Evolutionary conservation across 2,797 vertebrate genomes (phyloP), one percentile per base, ranked within the genome.

Genomic region (Calcarius lapponicus): DNA sequence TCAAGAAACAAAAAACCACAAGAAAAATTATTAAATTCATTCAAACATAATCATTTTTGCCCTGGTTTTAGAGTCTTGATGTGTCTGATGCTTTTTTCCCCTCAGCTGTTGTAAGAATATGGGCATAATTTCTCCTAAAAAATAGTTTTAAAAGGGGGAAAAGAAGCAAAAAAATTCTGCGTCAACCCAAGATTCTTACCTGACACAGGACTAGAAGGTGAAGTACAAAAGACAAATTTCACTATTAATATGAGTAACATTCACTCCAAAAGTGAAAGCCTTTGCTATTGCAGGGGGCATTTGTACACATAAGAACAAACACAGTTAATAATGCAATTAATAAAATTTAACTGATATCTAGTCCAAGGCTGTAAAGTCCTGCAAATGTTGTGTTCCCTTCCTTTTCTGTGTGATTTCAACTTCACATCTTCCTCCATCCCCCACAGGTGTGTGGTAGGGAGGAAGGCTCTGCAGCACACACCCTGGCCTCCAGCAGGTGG

Each of bases 61-160:
- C 82, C 13, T 58, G 11, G 4, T 67, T 64, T 80, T 48, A 74
- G 7, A 70, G 9, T 51, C 26, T 58, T 79, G 31, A 67, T 7
- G 13, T 36, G 4, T 19, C 7, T 21, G 21, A 26, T 32, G 6
- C 1, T 71, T 58, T 26, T 21, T 18, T 1, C 7, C 25, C 24
- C 3, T 4, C 3, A 17, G 15, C 14, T 50, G 18, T 60, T 45
- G 12, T 16, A 81, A 79, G 42, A 70, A 61, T 15, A 28, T 6
- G 8, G 53, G 17, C 24, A 45, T 60, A 38, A 3, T 25, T 20
- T 56, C 11, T 53, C 7, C 28, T 58, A n/a, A 57, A 56, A 69
- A 56, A 53, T 40, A n/a, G 19, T n/a, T 14, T 25, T 10, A 4
- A 53, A 70, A 29, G 2, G 5, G 3, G 2, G 2, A 2, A 43